Evolutionary conservation across 2,113 vertebrate species (phyloP).

Genomic region (Syngnathus scovelli): DNA sequence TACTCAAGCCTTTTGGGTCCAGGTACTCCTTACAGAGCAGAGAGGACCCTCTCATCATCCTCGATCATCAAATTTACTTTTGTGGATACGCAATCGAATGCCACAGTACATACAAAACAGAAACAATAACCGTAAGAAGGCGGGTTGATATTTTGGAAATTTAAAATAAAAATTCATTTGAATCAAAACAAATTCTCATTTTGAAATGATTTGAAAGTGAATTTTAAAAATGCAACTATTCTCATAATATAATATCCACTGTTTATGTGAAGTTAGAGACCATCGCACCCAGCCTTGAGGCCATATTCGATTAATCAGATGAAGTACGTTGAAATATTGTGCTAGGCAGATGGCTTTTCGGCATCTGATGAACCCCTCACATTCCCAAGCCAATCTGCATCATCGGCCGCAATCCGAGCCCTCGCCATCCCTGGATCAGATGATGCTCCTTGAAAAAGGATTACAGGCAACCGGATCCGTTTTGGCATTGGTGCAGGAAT

Average conservation of each 20-base stretch:
- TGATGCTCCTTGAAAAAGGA: slow-evolving; percentile 76
- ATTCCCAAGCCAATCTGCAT: neutral
- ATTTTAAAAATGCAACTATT: too few species aligned
- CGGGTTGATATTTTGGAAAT: too few species aligned
- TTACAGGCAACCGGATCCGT: slow-evolving; percentile 85
- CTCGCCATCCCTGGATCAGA: slow-evolving; percentile 71
- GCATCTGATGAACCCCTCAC: neutral
- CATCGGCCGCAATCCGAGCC: slow-evolving; percentile 62
- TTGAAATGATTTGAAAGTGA: too few species aligned
- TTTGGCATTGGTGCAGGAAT: slow-evolving; percentile 82
- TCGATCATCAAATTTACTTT: neutral
- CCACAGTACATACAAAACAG: too few species aligned
- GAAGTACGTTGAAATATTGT: slow-evolving; percentile 3
- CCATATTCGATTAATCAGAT: too few species aligned
- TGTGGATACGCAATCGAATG: too few species aligned
- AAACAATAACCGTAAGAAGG: too few species aligned
- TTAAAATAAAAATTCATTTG: too few species aligned
- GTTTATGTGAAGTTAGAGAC: too few species aligned
- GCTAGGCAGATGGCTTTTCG: slow-evolving; percentile 1
- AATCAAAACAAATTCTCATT: too few species aligned
- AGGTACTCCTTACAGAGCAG: neutral
- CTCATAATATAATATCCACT: too few species aligned
- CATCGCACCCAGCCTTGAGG: too few species aligned
- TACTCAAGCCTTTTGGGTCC: neutral
- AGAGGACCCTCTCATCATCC: neutral